These are phyloP conservation scores for Odocoileus virginianus DNA, from an alignment of 2,113 vertebrate species.

Conservation along the genomic window DNA sequence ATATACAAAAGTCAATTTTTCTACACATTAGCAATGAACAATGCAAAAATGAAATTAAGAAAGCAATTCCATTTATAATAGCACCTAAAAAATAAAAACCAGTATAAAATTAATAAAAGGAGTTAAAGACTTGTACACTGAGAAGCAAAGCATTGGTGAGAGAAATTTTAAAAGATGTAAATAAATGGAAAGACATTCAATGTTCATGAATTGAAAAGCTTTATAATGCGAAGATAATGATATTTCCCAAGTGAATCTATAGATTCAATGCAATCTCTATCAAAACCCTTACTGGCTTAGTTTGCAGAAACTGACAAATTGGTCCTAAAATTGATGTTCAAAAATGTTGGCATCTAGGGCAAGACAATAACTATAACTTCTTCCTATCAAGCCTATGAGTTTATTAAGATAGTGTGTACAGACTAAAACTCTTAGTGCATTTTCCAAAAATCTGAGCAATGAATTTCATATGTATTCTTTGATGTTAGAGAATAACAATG, in stretches of 20 bases:
- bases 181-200: not conserved
- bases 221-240: not conserved
- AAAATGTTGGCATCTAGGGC: not conserved
- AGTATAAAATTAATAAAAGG: not conserved
- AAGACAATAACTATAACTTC: constrained; percentile 12
- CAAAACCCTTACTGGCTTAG: not conserved
- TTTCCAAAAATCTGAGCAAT: not conserved
- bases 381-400: not conserved
- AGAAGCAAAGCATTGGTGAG: not conserved
- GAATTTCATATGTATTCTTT: not conserved
- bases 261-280: not conserved
- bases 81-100: not conserved
- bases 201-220: not conserved
- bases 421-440: not conserved
- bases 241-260: not conserved
- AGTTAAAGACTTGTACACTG: not conserved
- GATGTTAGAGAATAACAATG: not conserved
- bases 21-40: not conserved
- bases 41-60: not conserved
- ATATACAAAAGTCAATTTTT: not conserved
- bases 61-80: not conserved
- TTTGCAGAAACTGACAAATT: not conserved
- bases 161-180: not conserved
- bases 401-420: not conserved
- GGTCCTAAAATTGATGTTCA: not conserved